Conservation (phyloP, 2,888 invertebrate genomes). For the Agrilus biguttatus region DNA sequence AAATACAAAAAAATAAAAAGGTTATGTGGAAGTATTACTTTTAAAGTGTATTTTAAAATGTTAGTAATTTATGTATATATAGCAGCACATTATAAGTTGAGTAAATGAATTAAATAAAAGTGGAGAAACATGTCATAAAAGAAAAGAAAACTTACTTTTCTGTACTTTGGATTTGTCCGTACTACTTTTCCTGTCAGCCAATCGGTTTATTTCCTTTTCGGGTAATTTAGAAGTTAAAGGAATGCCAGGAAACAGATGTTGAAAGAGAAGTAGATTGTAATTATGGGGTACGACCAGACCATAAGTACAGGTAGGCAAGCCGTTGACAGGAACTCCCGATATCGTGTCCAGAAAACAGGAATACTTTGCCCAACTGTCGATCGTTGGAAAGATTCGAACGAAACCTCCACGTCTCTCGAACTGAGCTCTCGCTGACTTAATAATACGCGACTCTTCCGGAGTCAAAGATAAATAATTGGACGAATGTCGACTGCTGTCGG, state of each 20-base stretch:
- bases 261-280: slow-evolving; percentile 62
- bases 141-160: too few species aligned
- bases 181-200: background rate
- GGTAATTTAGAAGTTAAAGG: slow-evolving; percentile 8
- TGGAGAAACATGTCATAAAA: too few species aligned
- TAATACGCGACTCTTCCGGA: slow-evolving; percentile 63
- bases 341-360: slow-evolving; percentile 46
- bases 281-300: slow-evolving; percentile 52
- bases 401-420: slow-evolving; percentile 76
- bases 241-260: slow-evolving; percentile 55
- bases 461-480: slow-evolving; percentile 36
- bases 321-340: slow-evolving; percentile 60
- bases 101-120: too few species aligned
- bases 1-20: too few species aligned
- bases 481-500: slow-evolving; percentile 21
- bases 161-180: too few species aligned
- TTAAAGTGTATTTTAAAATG: too few species aligned
- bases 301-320: slow-evolving; percentile 41
- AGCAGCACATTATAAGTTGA: too few species aligned
- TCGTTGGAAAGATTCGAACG: slow-evolving; percentile 79
- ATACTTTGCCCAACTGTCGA: slow-evolving; percentile 76
- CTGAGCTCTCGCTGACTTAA: slow-evolving; percentile 62
- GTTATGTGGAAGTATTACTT: too few species aligned
- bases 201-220: background rate
- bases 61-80: too few species aligned